Conservation (phyloP, 2,113 vertebrate genomes). For the Zosterops borbonicus region DNA sequence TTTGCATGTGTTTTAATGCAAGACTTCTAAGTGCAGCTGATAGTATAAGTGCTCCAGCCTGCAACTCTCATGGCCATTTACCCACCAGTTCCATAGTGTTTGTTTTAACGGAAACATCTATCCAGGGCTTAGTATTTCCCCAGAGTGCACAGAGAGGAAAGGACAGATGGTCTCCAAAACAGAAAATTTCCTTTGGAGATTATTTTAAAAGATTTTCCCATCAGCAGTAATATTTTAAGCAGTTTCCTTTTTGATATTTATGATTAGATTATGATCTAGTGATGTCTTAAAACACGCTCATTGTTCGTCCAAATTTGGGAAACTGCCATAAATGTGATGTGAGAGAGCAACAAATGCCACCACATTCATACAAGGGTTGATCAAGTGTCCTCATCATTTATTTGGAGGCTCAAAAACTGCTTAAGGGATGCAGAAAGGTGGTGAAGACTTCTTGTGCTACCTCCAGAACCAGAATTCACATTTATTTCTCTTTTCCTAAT, state of each 20-base stretch:
- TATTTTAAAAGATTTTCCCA: conserved; percentile 38
- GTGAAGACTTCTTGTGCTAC: not conserved
- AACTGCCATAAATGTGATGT: not conserved
- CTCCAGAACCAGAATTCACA: not conserved
- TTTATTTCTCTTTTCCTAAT: not conserved
- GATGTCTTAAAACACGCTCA: not conserved
- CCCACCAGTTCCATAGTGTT: not conserved
- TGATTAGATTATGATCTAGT: conserved; percentile 30
- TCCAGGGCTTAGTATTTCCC: conserved; percentile 27
- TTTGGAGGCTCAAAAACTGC: not conserved
- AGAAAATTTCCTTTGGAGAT: conserved; percentile 50
- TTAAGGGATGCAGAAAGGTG: not conserved
- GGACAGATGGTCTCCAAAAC: conserved; percentile 10
- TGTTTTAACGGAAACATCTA: not conserved
- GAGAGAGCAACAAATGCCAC: not conserved
- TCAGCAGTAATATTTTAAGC: conserved; percentile 33
- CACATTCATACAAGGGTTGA: not conserved
- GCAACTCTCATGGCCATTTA: not conserved
- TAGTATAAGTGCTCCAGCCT: not conserved
- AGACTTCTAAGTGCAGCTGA: not conserved
- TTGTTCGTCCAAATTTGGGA: conserved; percentile 9
- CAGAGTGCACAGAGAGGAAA: conserved; percentile 1
- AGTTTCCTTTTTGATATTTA: conserved; percentile 36
- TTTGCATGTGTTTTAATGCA: not conserved
- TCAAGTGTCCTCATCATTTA: not conserved